Conservation (phyloP, 2,888 invertebrate species). For the Lissonota sp. region DNA sequence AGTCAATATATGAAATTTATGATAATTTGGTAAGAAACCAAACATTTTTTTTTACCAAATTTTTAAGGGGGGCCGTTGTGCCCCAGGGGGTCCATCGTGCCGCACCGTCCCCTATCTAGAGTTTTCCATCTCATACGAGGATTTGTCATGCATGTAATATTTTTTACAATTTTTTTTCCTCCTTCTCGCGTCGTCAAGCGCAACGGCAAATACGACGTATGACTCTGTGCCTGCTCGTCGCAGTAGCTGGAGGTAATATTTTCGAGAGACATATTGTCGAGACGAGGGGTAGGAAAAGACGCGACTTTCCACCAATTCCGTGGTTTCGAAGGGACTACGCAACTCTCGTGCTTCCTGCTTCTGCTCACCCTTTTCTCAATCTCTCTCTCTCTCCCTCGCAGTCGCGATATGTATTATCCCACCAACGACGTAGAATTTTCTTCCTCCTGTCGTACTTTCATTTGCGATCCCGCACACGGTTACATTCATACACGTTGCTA, state of each 20-base stretch:
- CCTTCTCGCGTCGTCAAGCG: background rate
- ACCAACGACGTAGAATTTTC: conserved; percentile 23
- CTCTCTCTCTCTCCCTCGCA: conserved; percentile 1
- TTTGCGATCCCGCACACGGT: conserved; percentile 22
- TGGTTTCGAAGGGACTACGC: conserved; percentile 25
- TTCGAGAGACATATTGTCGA: conserved; percentile 45
- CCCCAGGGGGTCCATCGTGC: too few relatives aligned
- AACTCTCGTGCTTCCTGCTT: conserved; percentile 19
- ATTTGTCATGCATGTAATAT: background rate
- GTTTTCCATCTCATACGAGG: background rate
- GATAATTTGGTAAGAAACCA: too few relatives aligned
- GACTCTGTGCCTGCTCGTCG: background rate
- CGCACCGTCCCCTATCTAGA: too few relatives aligned
- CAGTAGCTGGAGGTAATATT: conserved; percentile 40
- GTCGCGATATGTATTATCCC: conserved; percentile 33
- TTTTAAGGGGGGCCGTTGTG: too few relatives aligned
- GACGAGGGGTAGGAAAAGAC: conserved; percentile 38
- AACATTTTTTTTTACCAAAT: too few relatives aligned
- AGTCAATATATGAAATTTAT: too few relatives aligned
- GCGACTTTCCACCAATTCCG: conserved; percentile 15
- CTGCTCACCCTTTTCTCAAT: background rate
- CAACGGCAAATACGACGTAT: conserved; percentile 21
- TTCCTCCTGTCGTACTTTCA: conserved; percentile 40
- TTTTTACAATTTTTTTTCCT: conserved; percentile 1
- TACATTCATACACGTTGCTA: background rate